Evolutionary conservation across 2,113 vertebrate species (phyloP).

Genomic region (Oryzias celebensis): DNA sequence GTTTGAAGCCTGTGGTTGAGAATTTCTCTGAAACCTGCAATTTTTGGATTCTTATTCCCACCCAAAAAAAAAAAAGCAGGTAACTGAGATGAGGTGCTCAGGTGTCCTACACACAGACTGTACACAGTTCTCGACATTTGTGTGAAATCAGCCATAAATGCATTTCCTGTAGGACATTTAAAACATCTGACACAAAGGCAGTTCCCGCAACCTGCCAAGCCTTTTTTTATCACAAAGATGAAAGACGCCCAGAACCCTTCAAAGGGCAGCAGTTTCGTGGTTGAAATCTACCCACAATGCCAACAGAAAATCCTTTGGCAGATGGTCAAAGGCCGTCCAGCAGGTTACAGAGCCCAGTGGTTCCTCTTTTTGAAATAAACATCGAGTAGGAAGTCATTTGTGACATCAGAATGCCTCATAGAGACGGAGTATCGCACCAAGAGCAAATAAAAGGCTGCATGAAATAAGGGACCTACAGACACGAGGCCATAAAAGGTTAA

Average conservation of each 20-base stretch:
- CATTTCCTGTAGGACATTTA: background rate
- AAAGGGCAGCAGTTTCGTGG: background rate
- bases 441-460: conserved; percentile 2
- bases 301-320: background rate
- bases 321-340: background rate
- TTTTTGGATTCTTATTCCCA: conserved; percentile 14
- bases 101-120: background rate
- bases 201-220: background rate
- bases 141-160: background rate
- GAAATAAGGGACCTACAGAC: background rate
- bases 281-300: background rate
- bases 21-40: background rate
- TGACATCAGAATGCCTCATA: background rate
- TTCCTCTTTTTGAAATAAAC: conserved; percentile 14
- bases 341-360: background rate
- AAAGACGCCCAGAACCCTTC: background rate
- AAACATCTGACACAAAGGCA: background rate
- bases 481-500: conserved; percentile 29
- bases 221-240: background rate
- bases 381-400: conserved; percentile 4
- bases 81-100: conserved; percentile 1
- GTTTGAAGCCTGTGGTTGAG: conserved; percentile 1
- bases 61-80: background rate
- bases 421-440: background rate
- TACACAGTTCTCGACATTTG: background rate